These are phyloP conservation scores for Leistus spinibarbis DNA, from an alignment of 2,888 invertebrate genomes.

Conservation along the genomic window DNA sequence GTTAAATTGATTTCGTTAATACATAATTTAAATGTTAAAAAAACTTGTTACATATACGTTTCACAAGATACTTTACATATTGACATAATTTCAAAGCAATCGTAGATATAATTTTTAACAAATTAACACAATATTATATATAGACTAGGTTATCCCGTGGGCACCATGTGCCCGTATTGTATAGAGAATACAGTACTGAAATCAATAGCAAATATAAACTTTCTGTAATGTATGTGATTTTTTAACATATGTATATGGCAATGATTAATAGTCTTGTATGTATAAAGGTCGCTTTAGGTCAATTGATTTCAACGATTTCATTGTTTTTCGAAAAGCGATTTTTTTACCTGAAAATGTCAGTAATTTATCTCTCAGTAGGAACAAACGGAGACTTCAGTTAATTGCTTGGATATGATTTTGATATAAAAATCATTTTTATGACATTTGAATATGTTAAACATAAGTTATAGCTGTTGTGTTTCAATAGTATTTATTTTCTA, in stretches of 20 bases:
- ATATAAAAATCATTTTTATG: neutral
- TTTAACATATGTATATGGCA: neutral
- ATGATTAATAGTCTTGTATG: constrained; percentile 1
- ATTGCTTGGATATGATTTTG: neutral
- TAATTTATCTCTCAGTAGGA: constrained; percentile 1
- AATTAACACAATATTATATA: too few relatives aligned
- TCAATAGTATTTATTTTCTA: neutral
- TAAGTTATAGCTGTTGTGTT: neutral
- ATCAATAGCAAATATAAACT: too few relatives aligned
- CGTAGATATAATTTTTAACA: too few relatives aligned
- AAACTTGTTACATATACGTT: too few relatives aligned
- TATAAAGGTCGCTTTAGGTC: neutral
- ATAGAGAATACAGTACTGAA: too few relatives aligned
- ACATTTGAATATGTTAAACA: neutral
- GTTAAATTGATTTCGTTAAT: neutral
- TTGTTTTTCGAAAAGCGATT: neutral
- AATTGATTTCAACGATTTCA: neutral
- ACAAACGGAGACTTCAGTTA: neutral
- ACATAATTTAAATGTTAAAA: neutral
- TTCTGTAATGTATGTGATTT: neutral
- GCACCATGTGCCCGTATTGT: too few relatives aligned
- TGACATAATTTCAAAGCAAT: too few relatives aligned
- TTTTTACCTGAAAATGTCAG: neutral
- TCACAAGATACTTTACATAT: too few relatives aligned
- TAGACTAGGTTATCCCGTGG: too few relatives aligned